These are phyloP conservation scores for Xiphophorus maculatus DNA, from an alignment of 2,113 vertebrate genomes.

Conservation along the genomic window DNA sequence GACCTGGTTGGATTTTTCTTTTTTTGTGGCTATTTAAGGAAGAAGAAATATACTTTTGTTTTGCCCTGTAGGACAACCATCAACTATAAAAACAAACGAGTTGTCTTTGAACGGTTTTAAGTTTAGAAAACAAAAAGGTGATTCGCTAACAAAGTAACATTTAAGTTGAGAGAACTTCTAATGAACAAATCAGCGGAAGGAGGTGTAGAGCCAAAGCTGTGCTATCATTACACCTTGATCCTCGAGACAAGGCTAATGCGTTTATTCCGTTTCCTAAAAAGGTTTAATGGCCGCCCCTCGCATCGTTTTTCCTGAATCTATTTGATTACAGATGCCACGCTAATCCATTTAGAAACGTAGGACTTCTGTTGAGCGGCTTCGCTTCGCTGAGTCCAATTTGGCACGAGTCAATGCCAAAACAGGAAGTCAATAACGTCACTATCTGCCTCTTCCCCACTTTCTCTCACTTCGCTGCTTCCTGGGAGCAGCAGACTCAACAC, in stretches of 20 bases:
- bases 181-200: neutral
- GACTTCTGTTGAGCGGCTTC: conserved; percentile 42
- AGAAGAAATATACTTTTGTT: too few species aligned
- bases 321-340: conserved; percentile 48
- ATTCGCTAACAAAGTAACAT: neutral
- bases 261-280: neutral
- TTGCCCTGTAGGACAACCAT: neutral
- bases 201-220: neutral
- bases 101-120: neutral
- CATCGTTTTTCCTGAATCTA: conserved; percentile 3
- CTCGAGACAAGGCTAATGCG: conserved; percentile 2
- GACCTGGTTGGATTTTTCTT: too few species aligned
- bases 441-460: conserved; percentile 64
- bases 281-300: conserved; percentile 11
- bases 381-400: conserved; percentile 61
- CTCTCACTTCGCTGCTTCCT: conserved; percentile 63
- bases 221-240: conserved; percentile 21
- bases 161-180: neutral
- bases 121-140: neutral
- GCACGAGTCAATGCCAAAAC: conserved; percentile 75
- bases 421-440: conserved; percentile 76
- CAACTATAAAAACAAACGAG: neutral
- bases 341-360: conserved; percentile 54
- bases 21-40: too few species aligned
- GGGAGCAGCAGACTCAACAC: conserved; percentile 56